Evolutionary conservation across 2,113 vertebrate species (phyloP).

Genomic region (Fregetta grallaria): DNA sequence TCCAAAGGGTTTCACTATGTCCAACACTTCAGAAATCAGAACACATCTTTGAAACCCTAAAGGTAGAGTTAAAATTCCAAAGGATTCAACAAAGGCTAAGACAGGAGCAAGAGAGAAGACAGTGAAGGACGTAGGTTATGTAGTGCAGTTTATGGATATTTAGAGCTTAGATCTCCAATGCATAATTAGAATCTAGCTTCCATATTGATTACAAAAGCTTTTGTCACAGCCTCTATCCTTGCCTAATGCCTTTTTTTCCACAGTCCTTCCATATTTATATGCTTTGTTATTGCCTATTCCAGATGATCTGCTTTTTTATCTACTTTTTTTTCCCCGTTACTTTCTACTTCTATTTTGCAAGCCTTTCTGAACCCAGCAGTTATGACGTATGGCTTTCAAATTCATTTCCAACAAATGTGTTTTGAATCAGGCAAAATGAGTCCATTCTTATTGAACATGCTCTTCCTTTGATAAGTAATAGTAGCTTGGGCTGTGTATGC

Average conservation of each 20-base stretch:
- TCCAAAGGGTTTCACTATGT: background rate
- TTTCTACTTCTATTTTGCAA: background rate
- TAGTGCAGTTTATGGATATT: background rate
- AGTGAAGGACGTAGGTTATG: background rate
- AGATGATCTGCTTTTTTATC: background rate
- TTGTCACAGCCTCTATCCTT: background rate
- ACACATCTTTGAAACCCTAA: background rate
- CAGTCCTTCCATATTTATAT: background rate
- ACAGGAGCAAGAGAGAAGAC: background rate
- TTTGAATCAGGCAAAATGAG: background rate
- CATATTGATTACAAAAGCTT: background rate
- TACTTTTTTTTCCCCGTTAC: background rate
- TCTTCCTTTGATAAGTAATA: background rate
- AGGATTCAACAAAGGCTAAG: background rate
- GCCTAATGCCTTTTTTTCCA: background rate
- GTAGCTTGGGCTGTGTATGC: background rate
- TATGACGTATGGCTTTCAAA: fast-evolving
- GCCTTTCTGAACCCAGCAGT: background rate
- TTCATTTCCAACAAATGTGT: background rate
- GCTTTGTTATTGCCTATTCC: background rate
- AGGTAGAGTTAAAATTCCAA: background rate
- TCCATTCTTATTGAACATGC: background rate
- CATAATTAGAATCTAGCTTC: background rate
- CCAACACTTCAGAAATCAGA: background rate
- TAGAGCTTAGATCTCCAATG: background rate